Base-by-base conservation (phyloP, 2,797 vertebrate genomes). In the Phylloscopus collybita region DNA sequence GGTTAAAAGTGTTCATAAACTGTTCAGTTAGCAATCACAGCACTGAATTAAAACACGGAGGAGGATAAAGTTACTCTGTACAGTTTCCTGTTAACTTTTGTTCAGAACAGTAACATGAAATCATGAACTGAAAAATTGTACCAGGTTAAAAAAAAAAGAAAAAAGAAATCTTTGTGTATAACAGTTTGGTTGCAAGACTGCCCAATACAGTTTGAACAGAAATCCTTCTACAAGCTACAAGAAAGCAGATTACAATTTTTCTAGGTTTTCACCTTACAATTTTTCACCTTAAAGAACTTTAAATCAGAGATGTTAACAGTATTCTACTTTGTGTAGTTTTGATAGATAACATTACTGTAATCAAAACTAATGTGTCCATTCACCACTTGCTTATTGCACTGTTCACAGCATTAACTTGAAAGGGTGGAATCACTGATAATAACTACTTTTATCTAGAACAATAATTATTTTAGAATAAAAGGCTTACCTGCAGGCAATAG, bases 321-420 rank as follows among this genome's bases (percentile, higher is more conserved):
- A 92, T 88, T 86, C 95, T 78, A 42, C 57, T 72, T 38, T 50
- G 79, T 19, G 32, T 34, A 85, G 62, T 74, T 94, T 80, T 83
- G 71, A 87, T 54, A 19, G 50, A 56, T 47, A 93, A 83, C 34
- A 57, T 44, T 71, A 82, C 45, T 38, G 27, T 65, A 80, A 92
- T 73, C 44, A 80, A 89, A 47, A 85, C 70, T 75, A 26, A 89
- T 17, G 15, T 20, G 15, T 57, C 50, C 27, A 82, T 74, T 80
- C 72, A 88, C 42, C 67, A 74, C 13, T 86, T 80, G 32, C 29
- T 86, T 86, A 54, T 6, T 61, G 50, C 22, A n/a, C 9, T 69
- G 50, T 29, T 86, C 16, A n/a, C 25, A 84, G 30, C 47, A 60
- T 50, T 47, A 80, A 50, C 78, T 6, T 71, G 45, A 70, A 92